These are phyloP conservation scores for Philantomba maxwellii DNA, from an alignment of 2,113 vertebrate species.

Conservation along the genomic window DNA sequence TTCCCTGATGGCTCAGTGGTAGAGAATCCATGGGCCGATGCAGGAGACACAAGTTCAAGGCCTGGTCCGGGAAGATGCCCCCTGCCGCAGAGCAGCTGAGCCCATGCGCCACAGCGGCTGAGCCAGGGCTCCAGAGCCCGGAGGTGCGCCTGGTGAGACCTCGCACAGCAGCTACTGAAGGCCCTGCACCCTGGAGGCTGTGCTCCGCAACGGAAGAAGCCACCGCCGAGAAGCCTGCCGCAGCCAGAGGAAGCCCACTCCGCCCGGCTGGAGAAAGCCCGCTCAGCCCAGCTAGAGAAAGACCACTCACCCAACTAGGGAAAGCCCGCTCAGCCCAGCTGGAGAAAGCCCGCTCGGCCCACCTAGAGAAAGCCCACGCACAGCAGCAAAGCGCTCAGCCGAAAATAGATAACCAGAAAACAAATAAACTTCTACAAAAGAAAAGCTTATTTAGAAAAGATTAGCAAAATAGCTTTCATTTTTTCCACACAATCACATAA, in stretches of 20 bases:
- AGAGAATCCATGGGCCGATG: background rate
- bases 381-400: background rate
- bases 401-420: background rate
- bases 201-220: background rate
- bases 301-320: too few species aligned
- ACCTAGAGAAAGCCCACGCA: fast-evolving
- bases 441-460: background rate
- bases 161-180: background rate
- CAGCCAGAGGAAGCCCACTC: background rate
- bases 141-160: fast-evolving
- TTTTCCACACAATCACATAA: background rate
- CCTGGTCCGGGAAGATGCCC: background rate
- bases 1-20: background rate
- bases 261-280: background rate
- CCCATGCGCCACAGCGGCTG: background rate
- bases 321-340: background rate
- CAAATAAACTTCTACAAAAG: background rate
- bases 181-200: background rate
- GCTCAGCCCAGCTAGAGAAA: background rate
- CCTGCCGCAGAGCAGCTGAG: background rate
- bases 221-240: background rate
- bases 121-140: background rate
- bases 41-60: background rate
- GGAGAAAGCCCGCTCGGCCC: background rate
- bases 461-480: background rate